Percentiles rank a stretch among this genome's conserved stretches.
phyloP scores from a whole-genome alignment of 2,888 invertebrate genomes.

The Caenorhabditis sp. region DNA sequence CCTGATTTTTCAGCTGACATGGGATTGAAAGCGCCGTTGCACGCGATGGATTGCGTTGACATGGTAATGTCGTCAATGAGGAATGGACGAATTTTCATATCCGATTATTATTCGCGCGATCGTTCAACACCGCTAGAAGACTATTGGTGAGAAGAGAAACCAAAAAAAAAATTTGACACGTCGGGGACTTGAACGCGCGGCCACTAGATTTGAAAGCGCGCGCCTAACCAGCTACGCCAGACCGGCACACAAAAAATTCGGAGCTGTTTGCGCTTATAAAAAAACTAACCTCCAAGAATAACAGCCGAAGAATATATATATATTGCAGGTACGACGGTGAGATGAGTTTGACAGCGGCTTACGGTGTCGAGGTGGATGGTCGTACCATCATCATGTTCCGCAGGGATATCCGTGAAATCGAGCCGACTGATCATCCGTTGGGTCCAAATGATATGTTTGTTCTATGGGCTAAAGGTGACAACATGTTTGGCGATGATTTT shows the following conservation, averaged over 20 bases:
- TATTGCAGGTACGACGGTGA: conserved; percentile 62
- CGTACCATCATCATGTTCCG: conserved; percentile 68
- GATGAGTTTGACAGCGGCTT: conserved; percentile 63
- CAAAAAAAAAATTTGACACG: no score
- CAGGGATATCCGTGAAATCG: conserved; percentile 60
- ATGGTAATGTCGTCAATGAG: conserved; percentile 59
- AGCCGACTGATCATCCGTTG: conserved; percentile 69
- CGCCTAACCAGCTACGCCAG: no score
- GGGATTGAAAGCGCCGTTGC: conserved; percentile 61
- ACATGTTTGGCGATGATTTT: conserved; percentile 26
- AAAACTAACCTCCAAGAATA: background rate
- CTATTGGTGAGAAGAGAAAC: conserved; percentile 50
- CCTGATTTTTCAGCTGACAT: conserved; percentile 52
- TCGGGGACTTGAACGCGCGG: no score
- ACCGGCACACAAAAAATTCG: no score
- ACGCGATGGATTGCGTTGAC: conserved; percentile 69
- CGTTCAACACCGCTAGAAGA: conserved; percentile 65
- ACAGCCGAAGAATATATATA: background rate
- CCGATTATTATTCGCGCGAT: conserved; percentile 67
- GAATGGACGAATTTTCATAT: conserved; percentile 56
- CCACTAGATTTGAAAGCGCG: no score
- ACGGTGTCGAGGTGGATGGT: conserved; percentile 60
- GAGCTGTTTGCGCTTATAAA: no score
- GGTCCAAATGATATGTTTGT: conserved; percentile 61
- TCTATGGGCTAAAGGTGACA: conserved; percentile 65